Conservation (phyloP, 2,797 vertebrate genomes). For the Megalops cyprinoides region DNA sequence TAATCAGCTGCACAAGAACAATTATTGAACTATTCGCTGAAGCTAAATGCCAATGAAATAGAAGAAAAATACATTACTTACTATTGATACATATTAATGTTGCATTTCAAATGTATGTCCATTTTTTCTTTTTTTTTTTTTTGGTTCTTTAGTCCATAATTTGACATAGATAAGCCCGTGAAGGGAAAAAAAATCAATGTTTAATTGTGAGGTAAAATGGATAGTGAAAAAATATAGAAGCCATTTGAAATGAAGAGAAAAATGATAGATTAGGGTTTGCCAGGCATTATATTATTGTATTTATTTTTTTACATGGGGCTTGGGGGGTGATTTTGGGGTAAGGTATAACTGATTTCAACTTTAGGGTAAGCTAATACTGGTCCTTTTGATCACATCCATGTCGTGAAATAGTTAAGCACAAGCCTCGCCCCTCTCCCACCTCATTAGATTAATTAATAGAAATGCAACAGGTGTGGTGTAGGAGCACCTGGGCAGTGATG, state of each 20-base stretch:
- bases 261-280: no score
- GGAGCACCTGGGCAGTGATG: neutral
- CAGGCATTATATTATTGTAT: no score
- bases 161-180: no score
- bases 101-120: neutral
- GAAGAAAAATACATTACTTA: neutral
- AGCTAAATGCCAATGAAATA: slow-evolving; percentile 10
- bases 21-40: slow-evolving; percentile 25
- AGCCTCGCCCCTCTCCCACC: neutral
- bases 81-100: neutral
- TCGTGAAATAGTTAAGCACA: neutral
- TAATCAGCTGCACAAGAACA: slow-evolving; percentile 23
- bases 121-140: neutral
- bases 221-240: no score
- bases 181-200: no score
- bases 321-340: no score
- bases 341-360: neutral
- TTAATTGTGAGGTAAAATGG: no score
- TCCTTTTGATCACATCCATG: slow-evolving; percentile 1
- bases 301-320: no score
- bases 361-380: neutral
- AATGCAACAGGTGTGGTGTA: neutral
- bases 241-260: no score
- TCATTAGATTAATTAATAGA: neutral
- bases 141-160: no score